Conservation (phyloP, 2,113 vertebrate species). For the Rhea pennata region DNA sequence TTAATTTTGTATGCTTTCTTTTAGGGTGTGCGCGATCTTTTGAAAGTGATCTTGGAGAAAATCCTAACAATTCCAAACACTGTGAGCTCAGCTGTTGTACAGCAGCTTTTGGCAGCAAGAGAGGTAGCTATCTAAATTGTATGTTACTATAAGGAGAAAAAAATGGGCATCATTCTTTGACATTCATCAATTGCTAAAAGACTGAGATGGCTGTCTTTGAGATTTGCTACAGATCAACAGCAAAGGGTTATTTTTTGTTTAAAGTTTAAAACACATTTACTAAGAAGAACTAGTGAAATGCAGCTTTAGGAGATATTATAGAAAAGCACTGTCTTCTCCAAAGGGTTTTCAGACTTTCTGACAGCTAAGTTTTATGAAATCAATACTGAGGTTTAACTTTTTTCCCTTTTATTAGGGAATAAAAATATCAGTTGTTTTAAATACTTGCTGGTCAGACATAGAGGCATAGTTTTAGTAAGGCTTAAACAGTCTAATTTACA, state of each 20-base stretch:
- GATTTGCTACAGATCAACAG: neutral
- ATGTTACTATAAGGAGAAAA: neutral
- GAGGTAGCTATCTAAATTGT: constrained; percentile 81
- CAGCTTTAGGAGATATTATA: neutral
- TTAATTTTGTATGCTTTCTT: neutral
- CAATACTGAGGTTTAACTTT: neutral
- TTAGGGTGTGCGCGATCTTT: constrained; percentile 94
- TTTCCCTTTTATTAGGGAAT: neutral
- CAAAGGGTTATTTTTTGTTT: neutral
- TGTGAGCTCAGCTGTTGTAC: constrained; percentile 96
- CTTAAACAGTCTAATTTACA: neutral
- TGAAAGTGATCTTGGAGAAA: constrained; percentile 96
- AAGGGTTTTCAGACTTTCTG: no score
- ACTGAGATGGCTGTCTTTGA: neutral
- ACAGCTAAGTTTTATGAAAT: neutral
- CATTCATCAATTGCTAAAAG: neutral
- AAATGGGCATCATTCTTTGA: neutral
- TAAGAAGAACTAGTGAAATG: no score
- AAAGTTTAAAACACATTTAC: no score
- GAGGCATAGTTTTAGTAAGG: neutral
- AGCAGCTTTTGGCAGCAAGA: constrained; percentile 93
- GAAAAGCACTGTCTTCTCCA: neutral
- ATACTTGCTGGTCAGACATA: neutral
- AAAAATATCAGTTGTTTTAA: neutral
- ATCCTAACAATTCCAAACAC: constrained; percentile 93